Base-by-base conservation (phyloP, 1,140 invertebrate species). In the Lepidurus arcticus region DNA sequence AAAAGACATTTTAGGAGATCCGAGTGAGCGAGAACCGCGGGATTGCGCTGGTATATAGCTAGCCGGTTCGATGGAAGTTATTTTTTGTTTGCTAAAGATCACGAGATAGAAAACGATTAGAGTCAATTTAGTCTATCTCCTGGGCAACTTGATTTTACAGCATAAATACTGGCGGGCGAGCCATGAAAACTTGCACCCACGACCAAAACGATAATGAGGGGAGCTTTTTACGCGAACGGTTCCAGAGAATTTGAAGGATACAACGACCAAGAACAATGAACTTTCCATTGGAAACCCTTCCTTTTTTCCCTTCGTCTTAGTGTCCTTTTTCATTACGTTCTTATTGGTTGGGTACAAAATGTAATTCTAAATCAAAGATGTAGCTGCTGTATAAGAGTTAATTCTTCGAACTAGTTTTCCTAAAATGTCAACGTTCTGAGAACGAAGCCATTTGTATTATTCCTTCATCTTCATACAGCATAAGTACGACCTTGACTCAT, bases 1-100 rank as follows among this genome's bases (percentile, higher is more conserved):
- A n/a, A 65, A 65, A 65, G 21, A n/a, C 7, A 7, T 16, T 65
- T 65, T 65, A 65, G 53, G n/a, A 65, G 21, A 65, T 65, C 53
- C 21, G 53, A 65, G 53, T 65, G 53, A 65, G 53, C 53, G 53
- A 65, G 53, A 65, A 65, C 53, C 53, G 53, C 53, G 53, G 53
- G 53, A 65, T 65, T 65, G 53, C 21, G 53, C 53, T 65, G 53
- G 16, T n/a, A 9, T 65, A 65, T 65, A 65, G 53, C 53, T 65
- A 65, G 53, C 53, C 53, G 53, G 16, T 65, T 21, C 21, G 53
- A 65, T 65, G 53, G 53, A 65, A 65, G n/a, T 65, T 65, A 65
- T 65, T 65, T 65, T 65, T 65, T 65, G 53, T 65, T 65, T 65
- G 53, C 53, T 65, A 65, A 65, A 65, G 53, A 65, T 65, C 53